These are phyloP conservation scores for Celastrina argiolus DNA, from an alignment of 2,888 invertebrate species.

Conservation along the genomic window DNA sequence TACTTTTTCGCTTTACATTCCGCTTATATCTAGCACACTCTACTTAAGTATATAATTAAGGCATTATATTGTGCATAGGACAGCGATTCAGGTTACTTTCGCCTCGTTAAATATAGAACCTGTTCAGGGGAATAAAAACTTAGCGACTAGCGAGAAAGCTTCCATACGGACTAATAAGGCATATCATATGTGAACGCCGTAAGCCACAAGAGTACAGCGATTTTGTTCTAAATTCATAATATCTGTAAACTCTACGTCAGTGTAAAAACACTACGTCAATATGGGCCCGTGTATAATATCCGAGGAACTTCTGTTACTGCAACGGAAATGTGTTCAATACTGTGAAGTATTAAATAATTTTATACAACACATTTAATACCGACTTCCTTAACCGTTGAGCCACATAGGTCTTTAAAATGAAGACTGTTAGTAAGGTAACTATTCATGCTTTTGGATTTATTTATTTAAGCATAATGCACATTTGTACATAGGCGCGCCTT, in stretches of 20 bases:
- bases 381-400: no score
- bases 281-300: no score
- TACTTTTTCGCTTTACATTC: background rate
- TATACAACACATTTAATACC: no score
- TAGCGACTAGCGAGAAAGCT: constrained; percentile 8
- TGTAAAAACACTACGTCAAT: no score
- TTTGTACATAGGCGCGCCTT: no score
- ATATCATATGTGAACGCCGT: background rate
- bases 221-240: background rate
- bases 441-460: no score
- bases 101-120: constrained; percentile 16
- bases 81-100: constrained; percentile 17
- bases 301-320: no score
- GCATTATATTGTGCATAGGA: background rate
- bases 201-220: background rate
- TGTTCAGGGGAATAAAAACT: constrained; percentile 4
- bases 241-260: background rate
- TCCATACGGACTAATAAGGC: background rate
- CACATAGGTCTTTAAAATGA: no score
- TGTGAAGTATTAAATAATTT: no score
- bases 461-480: no score
- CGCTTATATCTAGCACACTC: background rate
- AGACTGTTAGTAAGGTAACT: no score
- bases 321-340: no score
- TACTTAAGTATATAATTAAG: background rate